Evolutionary conservation across 2,888 invertebrate genomes (phyloP), one percentile per base, ranked within the genome.

Genomic region (Ceriagrion tenellum): DNA sequence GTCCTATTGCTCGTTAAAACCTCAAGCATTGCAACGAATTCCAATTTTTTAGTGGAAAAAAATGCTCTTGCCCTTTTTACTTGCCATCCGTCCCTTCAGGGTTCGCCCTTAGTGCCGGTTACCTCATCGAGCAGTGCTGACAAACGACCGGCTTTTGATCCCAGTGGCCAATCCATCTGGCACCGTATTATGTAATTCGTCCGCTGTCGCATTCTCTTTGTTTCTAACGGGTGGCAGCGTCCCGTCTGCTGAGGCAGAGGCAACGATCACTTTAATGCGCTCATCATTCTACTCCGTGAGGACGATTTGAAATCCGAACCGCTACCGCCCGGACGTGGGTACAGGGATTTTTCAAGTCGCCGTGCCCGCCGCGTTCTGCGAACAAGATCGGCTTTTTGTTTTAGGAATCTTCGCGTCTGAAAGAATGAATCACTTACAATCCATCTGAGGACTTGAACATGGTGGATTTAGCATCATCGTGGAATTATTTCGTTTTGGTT

Each of bases 211-310:
- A 81, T 35, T 30, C 81, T 16, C 35, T 16, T 35, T 13, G 35
- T 26, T 35, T 26, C 35, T 18, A 16, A 81, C 23, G 35, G 35
- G 35, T 23, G 81, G 81, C 35, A 69, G 69, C 13, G 30, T 81
- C 81, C 81, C 81, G 16, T 35, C 30, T 35, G 35, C 81, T 13
- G 81, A 35, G 35, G 35, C 81, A 18, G 35, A 81, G 35, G 6
- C 35, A 81, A 81, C 81, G 35, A 35, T 81, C 35, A 81, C 35
- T 81, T 81, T 81, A 81, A 81, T 81, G 81, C 81, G 81, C 81
- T 81, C 81, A 81, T 81, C 81, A 35, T 13, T 81, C 81, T 30
- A n/a, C 13, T 0, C 81, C n/a, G 35, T 10, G 13, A 8, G 81
- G 35, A 26, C 30, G 35, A 81, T 81, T 35, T 35, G 35, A 81